Percentiles rank a stretch among this genome's conserved stretches.
Evolutionary conservation across 1,140 invertebrate genomes (phyloP).

Genomic region (Aporrectodea caliginosa): DNA sequence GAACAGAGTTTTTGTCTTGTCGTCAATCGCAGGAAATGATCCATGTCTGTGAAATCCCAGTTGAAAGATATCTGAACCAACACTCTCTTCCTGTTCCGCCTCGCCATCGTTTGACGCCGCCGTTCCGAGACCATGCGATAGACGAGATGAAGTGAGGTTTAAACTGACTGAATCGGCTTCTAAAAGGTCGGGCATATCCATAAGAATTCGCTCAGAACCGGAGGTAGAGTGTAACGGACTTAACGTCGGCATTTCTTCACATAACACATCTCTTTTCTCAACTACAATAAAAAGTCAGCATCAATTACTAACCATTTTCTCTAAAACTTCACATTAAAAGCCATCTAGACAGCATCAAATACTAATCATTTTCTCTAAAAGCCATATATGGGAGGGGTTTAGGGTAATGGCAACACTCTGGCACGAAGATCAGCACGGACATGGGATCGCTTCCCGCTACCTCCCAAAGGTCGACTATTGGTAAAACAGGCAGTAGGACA

Average conservation of each 20-base stretch:
- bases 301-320: not conserved
- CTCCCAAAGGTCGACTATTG: no score
- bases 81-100: not conserved
- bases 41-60: no score
- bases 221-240: conserved; percentile 4
- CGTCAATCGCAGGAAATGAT: no score
- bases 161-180: not conserved
- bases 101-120: not conserved
- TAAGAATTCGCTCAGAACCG: not conserved
- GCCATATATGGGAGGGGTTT: no score
- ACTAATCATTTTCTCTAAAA: no score
- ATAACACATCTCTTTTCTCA: not conserved
- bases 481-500: no score
- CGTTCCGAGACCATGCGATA: not conserved
- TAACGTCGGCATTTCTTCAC: conserved; percentile 20
- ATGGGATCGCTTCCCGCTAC: no score
- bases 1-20: no score
- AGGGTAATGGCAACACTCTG: no score
- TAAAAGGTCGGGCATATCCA: not conserved
- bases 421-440: no score
- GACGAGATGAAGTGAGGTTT: not conserved
- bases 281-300: not conserved
- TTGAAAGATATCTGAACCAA: not conserved
- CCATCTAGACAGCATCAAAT: no score
- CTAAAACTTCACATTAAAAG: no score